Conservation (phyloP, 2,888 invertebrate species). For the Fabriciana adippe region DNA sequence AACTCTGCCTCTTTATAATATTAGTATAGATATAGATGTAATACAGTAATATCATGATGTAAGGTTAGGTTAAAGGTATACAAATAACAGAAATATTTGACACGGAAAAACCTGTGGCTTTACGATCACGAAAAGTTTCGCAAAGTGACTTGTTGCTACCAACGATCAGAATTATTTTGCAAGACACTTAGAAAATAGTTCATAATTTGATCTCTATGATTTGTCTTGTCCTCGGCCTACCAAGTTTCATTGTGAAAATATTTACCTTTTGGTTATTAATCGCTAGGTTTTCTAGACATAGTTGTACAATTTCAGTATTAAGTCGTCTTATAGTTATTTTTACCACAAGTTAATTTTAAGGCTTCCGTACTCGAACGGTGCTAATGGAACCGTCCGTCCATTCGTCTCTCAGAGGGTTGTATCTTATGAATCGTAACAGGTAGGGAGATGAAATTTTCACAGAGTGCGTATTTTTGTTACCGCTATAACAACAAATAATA, state of each 20-base stretch:
- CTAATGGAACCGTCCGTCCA: no score
- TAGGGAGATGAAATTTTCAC: no score
- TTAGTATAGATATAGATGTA: not conserved
- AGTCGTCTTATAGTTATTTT: no score
- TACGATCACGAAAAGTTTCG: constrained; percentile 74
- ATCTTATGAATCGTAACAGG: no score
- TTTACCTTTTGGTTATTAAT: not conserved
- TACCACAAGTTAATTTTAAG: no score
- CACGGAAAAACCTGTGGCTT: constrained; percentile 70
- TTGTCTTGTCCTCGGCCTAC: constrained; percentile 42
- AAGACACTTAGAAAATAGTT: constrained; percentile 58
- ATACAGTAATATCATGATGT: not conserved
- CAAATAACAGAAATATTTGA: constrained; percentile 58
- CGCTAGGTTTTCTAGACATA: not conserved
- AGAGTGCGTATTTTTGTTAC: no score
- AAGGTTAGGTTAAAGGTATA: constrained; percentile 17
- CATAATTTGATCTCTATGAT: constrained; percentile 34
- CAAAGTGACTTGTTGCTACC: constrained; percentile 59
- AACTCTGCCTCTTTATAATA: no score
- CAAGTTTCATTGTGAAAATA: constrained; percentile 20
- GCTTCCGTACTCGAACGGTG: no score
- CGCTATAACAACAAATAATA: no score
- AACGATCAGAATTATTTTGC: constrained; percentile 58
- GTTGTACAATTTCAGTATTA: not conserved
- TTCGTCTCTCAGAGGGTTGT: no score